Evolutionary conservation across 1,140 invertebrate genomes (phyloP).

Genomic region (Lethrus apterus): DNA sequence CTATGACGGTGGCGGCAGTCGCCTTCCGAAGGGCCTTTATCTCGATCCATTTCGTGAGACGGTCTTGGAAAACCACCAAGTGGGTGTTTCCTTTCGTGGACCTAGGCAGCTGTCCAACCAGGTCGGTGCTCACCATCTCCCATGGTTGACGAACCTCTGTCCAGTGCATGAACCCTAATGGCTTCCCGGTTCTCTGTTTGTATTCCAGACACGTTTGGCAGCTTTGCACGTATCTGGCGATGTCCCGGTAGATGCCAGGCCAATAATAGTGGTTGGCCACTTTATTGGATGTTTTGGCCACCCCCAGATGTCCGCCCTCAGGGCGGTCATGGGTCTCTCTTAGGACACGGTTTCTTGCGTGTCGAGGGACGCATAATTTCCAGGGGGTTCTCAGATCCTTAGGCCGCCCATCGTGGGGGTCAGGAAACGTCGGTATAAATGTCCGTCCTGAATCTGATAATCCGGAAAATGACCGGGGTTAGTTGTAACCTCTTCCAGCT

Average conservation of each 20-base stretch:
- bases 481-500: constrained; percentile 2
- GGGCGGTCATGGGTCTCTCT: constrained; percentile 24
- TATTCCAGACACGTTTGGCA: constrained; percentile 12
- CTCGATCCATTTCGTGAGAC: constrained; percentile 21
- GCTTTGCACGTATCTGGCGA: constrained; percentile 16
- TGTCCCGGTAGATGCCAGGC: constrained; percentile 26
- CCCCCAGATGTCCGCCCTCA: constrained; percentile 28
- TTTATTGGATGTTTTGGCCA: constrained; percentile 26
- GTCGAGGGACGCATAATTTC: constrained; percentile 17
- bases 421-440: constrained; percentile 5
- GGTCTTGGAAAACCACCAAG: constrained; percentile 34
- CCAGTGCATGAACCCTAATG: constrained; percentile 8
- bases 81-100: constrained; percentile 27
- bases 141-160: constrained; percentile 3
- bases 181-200: constrained; percentile 7
- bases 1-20: constrained; percentile 23
- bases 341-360: constrained; percentile 19
- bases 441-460: constrained; percentile 9
- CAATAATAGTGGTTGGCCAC: constrained; percentile 26
- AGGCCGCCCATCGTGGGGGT: neutral
- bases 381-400: constrained; percentile 15
- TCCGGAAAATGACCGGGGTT: constrained; percentile 4
- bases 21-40: constrained; percentile 23
- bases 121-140: constrained; percentile 24
- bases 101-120: constrained; percentile 35